Evolutionary conservation across 2,797 vertebrate genomes (phyloP).

Genomic region (Mionectes olivaceus): DNA sequence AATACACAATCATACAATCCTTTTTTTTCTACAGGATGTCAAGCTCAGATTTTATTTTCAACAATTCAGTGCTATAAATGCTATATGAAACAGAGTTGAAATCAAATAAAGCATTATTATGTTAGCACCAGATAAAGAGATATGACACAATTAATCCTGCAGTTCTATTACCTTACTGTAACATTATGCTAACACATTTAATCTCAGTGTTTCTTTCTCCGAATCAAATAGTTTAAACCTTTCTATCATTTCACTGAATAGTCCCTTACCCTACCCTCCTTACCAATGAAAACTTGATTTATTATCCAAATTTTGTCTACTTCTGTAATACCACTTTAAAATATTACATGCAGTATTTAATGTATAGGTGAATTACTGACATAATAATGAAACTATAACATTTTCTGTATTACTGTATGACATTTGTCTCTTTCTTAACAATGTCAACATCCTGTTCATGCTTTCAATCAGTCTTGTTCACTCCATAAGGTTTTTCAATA

Average conservation of each 20-base stretch:
- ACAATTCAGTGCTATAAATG: neutral
- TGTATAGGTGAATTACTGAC: neutral
- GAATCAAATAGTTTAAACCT: constrained; percentile 6
- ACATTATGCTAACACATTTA: neutral
- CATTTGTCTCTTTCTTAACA: neutral
- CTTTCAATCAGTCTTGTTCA: neutral
- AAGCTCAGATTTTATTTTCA: neutral
- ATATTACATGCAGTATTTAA: neutral
- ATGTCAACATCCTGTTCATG: neutral
- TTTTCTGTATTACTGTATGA: neutral
- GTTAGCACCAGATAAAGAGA: neutral
- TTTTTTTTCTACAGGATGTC: neutral
- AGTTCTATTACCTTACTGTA: neutral
- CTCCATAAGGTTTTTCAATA: neutral
- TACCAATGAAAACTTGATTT: neutral
- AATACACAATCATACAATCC: neutral
- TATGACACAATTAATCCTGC: constrained; percentile 19
- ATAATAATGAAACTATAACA: neutral
- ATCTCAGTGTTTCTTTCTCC: neutral
- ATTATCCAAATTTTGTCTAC: neutral
- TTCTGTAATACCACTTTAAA: neutral
- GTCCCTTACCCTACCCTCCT: neutral
- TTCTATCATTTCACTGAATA: neutral
- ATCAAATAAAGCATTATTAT: neutral
- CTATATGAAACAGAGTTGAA: neutral